Evolutionary conservation across 2,888 invertebrate genomes (phyloP), one percentile per base, ranked within the genome.

Genomic region (Beris chalybata): DNA sequence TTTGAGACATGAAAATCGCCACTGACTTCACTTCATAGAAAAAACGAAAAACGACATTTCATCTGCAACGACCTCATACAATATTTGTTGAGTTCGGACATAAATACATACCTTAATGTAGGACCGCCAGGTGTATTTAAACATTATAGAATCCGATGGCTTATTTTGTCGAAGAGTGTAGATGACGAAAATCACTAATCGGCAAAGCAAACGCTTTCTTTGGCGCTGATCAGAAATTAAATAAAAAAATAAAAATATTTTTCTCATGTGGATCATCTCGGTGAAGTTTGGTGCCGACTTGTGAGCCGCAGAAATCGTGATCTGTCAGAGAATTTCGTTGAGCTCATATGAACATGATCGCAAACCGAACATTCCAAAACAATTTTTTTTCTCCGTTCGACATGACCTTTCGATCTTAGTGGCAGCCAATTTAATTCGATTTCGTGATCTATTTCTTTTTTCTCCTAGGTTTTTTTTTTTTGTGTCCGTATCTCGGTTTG

Each of bases 291-390:
- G 5, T 38, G 38, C 38, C 52, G 61, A 32, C 15, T 61, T 53
- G 64, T 29, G 63, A 63, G 64, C 32, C 47, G 38, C 32, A 55
- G n/a, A 48, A 65, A 56, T 65, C 64, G 64, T 65, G 64, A 65
- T 55, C 64, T 65, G 64, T 65, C 64, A 65, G 45, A 65, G 32
- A 65, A 48, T 56, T 56, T 61, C 50, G 31, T 13, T 15, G 45
- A 47, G 31, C 64, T 65, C 64, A 65, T 65, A 65, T 65, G 64
- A 65, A 65, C 56, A 65, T 65, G 64, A 55, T 65, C 32, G 50
- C 47, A 52, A 61, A 61, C 22, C 13, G 38, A 59, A 61, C 61
- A 61, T 50, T 61, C 48, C 50, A 57, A 57, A 56, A 57, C 32
- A 32, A 12, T 53, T 53, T 53, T 12, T 30, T 53, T 53, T 12